Evolutionary conservation across 1,140 invertebrate genomes (phyloP).

Genomic region (Macrosteles quadrilineatus): DNA sequence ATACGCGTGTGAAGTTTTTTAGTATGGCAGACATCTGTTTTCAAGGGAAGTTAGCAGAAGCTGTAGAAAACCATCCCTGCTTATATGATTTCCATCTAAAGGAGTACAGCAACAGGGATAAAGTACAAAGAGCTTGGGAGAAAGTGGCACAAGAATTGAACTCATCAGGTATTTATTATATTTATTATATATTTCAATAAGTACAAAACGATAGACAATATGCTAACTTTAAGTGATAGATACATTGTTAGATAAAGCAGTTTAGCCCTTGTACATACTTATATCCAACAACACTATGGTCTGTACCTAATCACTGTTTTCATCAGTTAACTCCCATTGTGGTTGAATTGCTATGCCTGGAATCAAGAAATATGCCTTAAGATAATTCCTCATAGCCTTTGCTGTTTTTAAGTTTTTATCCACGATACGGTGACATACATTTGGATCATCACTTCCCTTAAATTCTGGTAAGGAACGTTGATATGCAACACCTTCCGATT

Average conservation of each 20-base stretch:
- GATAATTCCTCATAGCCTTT: slow-evolving; percentile 14
- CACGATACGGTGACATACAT: slow-evolving; percentile 19
- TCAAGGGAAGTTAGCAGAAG: slow-evolving; percentile 20
- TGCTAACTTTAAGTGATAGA: too few species aligned
- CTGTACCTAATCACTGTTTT: slow-evolving; percentile 12
- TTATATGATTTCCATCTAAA: slow-evolving; percentile 21
- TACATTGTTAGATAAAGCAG: too few species aligned
- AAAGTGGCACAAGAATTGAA: too few species aligned
- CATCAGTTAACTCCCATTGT: slow-evolving; percentile 16
- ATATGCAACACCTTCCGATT: slow-evolving; percentile 21
- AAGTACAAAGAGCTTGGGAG: slow-evolving; percentile 23
- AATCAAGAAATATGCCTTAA: slow-evolving; percentile 7
- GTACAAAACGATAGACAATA: too few species aligned
- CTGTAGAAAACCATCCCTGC: slow-evolving; percentile 11
- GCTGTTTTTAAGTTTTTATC: slow-evolving; percentile 10
- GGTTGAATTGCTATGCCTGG: too few species aligned
- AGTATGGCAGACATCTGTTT: slow-evolving; percentile 17
- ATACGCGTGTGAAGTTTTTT: too few species aligned
- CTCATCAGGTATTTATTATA: too few species aligned
- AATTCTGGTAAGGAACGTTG: slow-evolving; percentile 8
- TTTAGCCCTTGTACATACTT: too few species aligned
- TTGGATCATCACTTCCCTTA: neutral
- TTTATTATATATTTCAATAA: too few species aligned
- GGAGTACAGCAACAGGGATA: slow-evolving; percentile 28
- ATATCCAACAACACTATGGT: neutral